A percentile compares a stretch with the other conserved stretches of the same genome.
phyloP scores from a whole-genome alignment of 1,140 invertebrate species.

The Drosophila nikananu region DNA sequence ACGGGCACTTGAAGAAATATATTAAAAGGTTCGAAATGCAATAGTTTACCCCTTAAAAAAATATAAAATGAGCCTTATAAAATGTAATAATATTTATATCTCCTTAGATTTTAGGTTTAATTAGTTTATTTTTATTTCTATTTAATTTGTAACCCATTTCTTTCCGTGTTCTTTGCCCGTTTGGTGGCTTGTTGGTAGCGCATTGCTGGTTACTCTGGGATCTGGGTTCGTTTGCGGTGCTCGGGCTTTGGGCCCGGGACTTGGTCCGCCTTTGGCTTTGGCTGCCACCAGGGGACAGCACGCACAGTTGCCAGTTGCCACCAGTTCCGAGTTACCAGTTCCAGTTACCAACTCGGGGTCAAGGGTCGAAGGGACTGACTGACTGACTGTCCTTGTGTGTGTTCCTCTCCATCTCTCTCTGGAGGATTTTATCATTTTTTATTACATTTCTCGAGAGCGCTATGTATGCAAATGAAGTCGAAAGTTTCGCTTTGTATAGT shows the following conservation, averaged over 20 bases:
- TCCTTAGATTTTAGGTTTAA: not conserved
- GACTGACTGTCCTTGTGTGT: slow-evolving; percentile 23
- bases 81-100: too few species aligned
- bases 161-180: not conserved
- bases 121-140: not conserved
- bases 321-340: not conserved
- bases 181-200: slow-evolving; percentile 12
- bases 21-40: fast-evolving
- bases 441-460: slow-evolving; percentile 82
- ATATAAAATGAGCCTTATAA: too few species aligned
- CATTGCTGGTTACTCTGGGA: slow-evolving; percentile 38
- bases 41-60: not conserved
- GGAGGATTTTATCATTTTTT: slow-evolving; percentile 83
- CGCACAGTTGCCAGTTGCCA: slow-evolving; percentile 27
- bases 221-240: slow-evolving; percentile 67
- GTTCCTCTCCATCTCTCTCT: slow-evolving; percentile 38
- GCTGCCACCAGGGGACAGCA: slow-evolving; percentile 47
- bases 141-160: not conserved
- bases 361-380: slow-evolving; percentile 21
- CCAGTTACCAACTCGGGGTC: slow-evolving; percentile 52
- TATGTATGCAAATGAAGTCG: slow-evolving; percentile 84
- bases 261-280: slow-evolving; percentile 37
- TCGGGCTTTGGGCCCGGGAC: slow-evolving; percentile 24
- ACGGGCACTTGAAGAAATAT: not conserved
- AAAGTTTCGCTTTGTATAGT: slow-evolving; percentile 81